phyloP scores from a whole-genome alignment of 2,888 invertebrate genomes.

The Morpho helenor region DNA sequence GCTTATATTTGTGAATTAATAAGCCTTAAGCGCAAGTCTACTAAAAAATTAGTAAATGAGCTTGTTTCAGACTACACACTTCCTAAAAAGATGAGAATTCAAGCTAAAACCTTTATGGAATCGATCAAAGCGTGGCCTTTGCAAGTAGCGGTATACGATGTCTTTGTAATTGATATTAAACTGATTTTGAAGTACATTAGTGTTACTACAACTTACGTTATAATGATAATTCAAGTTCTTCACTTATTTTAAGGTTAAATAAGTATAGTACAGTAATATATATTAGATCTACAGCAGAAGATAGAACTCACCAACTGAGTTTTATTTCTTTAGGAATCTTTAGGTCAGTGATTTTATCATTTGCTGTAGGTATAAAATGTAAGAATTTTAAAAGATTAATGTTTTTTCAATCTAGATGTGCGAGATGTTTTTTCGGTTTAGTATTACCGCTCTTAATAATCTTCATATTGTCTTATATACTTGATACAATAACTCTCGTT shows the following conservation, averaged over 20 bases:
- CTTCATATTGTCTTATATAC: too few species aligned
- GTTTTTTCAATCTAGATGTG: too few species aligned
- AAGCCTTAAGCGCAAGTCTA: slow-evolving; percentile 39
- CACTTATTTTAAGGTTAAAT: slow-evolving; percentile 39
- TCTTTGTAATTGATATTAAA: slow-evolving; percentile 57
- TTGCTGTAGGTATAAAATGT: too few species aligned
- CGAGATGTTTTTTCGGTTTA: too few species aligned
- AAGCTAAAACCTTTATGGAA: slow-evolving; percentile 58
- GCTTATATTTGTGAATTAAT: slow-evolving; percentile 42
- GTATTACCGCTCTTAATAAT: too few species aligned
- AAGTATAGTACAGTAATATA: too few species aligned
- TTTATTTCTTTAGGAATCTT: too few species aligned
- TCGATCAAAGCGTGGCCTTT: slow-evolving; percentile 53
- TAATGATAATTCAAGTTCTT: slow-evolving; percentile 57
- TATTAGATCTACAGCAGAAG: too few species aligned
- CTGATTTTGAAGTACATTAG: slow-evolving; percentile 57
- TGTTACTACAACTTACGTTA: slow-evolving; percentile 58
- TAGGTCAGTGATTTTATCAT: too few species aligned
- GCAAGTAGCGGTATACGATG: slow-evolving; percentile 39
- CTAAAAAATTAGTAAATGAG: slow-evolving; percentile 50
- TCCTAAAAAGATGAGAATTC: slow-evolving; percentile 45
- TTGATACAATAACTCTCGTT: too few species aligned
- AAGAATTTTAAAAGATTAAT: too few species aligned
- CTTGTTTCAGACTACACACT: slow-evolving; percentile 55
- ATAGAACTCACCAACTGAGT: too few species aligned